Evolutionary conservation across 2,113 vertebrate species (phyloP), one percentile per base, ranked within the genome.

Genomic region (Danionella cerebrum): DNA sequence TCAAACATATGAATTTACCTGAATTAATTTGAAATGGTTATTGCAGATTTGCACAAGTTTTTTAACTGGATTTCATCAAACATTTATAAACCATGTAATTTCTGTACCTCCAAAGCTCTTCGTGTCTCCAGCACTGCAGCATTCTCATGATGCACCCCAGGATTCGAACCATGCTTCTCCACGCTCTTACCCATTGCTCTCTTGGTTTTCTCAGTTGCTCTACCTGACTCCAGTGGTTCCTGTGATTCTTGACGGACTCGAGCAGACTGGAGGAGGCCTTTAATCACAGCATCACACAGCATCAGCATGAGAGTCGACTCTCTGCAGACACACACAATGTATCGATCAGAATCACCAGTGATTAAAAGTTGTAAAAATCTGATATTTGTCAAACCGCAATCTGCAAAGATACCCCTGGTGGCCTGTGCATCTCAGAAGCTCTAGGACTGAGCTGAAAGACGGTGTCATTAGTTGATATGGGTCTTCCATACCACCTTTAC

Each of bases 231-330:
- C 66, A 29, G 67, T 38, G 65, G 69, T 25, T 83, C 79, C 68
- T n/a, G n/a, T n/a, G n/a, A n/a, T n/a, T n/a, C n/a, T n/a, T n/a
- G n/a, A n/a, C n/a, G 39, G 48, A 54, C 24, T 60, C 13, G 80
- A 75, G 0, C 39, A 1, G 0, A 14, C 53, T 89, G 86, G 45
- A 94, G 86, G 55, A 95, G 59, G 11, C 90, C 91, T 13, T 85
- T 88, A 19, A 92, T 91, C 76, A 94, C 72, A 1, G 87, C 70
- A 14, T 84, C 86, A 73, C 94, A 96, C 45, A 97, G 82, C 67
- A 83, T 72, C 10, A 82, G 78, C 24, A 92, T 62, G 68, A 91
- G 36, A 2, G 62, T 18, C 0, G 64, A 21, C 71, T 86, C 87
- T 68, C 95, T 97, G 73, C 35, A 42, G 72, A 24, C 78, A 19